Conservation (phyloP, 2,113 vertebrate genomes). For the Alexandromys fortis region DNA sequence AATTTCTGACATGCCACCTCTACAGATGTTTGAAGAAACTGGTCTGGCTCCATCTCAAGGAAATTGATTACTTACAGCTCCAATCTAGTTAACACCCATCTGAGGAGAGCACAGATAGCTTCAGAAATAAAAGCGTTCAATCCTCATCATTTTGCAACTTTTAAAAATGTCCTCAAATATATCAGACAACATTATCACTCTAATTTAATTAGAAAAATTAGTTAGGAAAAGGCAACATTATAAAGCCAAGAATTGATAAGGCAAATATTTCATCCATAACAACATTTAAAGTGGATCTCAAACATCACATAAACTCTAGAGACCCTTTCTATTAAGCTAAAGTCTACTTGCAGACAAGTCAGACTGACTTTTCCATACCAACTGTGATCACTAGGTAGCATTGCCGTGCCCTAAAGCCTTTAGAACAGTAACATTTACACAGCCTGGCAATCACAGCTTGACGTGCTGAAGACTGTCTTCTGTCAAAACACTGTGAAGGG, state of each 20-base stretch:
- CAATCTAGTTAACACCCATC: not conserved
- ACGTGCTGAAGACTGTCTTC: not conserved
- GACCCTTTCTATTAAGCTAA: not conserved
- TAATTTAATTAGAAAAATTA: slow-evolving; percentile 8
- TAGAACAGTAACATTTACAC: not conserved
- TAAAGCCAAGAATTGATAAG: not conserved
- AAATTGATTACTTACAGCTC: not conserved
- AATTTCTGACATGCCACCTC: not conserved
- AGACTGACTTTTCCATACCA: not conserved
- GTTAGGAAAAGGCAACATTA: not conserved
- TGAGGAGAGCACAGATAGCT: not conserved
- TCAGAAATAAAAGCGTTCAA: not conserved
- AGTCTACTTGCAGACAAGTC: not conserved
- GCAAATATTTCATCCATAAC: not conserved
- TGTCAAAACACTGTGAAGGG: not conserved
- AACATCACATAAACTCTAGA: not conserved
- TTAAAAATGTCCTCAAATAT: slow-evolving; percentile 5
- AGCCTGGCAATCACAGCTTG: not conserved
- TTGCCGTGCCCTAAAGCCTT: fast-evolving
- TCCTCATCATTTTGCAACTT: not conserved
- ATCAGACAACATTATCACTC: not conserved
- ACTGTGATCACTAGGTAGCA: not conserved
- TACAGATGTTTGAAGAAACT: slow-evolving; percentile 4
- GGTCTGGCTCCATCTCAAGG: not conserved
- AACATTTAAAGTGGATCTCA: not conserved